A percentile compares a stretch with the other conserved stretches of the same genome.
phyloP scores from a whole-genome alignment of 2,888 invertebrate species.

The Drosophila sordidula region DNA sequence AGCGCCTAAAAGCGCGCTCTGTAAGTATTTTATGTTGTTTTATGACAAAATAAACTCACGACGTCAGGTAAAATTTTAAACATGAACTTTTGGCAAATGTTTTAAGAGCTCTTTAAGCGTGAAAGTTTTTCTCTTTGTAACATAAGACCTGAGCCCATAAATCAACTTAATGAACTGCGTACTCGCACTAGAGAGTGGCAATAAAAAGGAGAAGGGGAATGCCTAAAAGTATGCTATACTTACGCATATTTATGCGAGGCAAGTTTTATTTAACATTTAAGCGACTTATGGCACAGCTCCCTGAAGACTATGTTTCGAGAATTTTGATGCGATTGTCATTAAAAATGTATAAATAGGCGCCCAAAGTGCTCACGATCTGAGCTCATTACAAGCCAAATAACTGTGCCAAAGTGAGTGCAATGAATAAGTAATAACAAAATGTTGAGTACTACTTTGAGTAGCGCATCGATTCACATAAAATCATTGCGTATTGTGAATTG shows the following conservation, averaged over 20 bases:
- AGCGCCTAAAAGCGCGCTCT: not conserved
- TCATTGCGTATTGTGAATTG: constrained; percentile 22
- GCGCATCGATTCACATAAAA: constrained; percentile 21
- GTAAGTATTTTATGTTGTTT: constrained; percentile 32
- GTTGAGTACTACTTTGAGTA: constrained; percentile 24
- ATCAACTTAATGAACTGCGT: constrained; percentile 54
- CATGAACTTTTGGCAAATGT: constrained; percentile 9
- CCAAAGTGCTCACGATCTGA: not conserved
- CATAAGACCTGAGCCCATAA: constrained; percentile 36
- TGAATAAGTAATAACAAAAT: constrained; percentile 53
- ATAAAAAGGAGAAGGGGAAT: not conserved
- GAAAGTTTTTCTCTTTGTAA: constrained; percentile 18
- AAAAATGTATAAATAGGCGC: constrained; percentile 54
- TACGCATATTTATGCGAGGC: constrained; percentile 12
- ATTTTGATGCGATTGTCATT: constrained; percentile 32
- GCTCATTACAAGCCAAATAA: constrained; percentile 27
- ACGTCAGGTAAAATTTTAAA: constrained; percentile 13
- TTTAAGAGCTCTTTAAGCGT: constrained; percentile 13
- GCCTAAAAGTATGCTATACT: constrained; percentile 34
- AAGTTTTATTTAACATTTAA: constrained; percentile 21
- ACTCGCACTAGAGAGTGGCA: not conserved
- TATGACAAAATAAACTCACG: not conserved
- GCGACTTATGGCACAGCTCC: constrained; percentile 10
- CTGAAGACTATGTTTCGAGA: constrained; percentile 37
- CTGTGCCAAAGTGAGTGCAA: constrained; percentile 24